A percentile compares a stretch with the other conserved stretches of the same genome.
Conservation (phyloP, 2,113 vertebrate species). For the Cyanoliseus patagonus region DNA sequence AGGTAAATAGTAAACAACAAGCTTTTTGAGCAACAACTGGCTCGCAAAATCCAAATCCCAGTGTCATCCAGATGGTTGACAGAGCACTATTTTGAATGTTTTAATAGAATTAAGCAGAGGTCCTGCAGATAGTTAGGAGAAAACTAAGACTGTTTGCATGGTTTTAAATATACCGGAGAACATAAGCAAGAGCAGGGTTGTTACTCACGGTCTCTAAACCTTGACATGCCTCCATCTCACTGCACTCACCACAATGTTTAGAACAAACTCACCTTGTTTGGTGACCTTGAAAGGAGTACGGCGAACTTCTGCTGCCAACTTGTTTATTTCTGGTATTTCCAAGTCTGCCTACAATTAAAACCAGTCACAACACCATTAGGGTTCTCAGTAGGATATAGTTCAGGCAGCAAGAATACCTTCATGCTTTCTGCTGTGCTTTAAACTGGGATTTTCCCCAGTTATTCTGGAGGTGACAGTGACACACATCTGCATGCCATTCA, state of each 20-base stretch:
- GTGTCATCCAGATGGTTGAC: background rate
- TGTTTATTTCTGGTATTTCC: slow-evolving; percentile 75
- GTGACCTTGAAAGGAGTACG: slow-evolving; percentile 64
- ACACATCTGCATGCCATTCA: rapidly evolving
- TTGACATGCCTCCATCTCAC: background rate
- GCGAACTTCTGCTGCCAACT: slow-evolving; percentile 71
- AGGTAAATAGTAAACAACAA: background rate
- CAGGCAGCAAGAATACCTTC: background rate
- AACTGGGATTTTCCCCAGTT: rapidly evolving
- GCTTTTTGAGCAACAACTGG: background rate
- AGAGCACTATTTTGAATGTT: background rate
- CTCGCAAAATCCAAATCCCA: background rate
- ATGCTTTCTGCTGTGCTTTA: background rate
- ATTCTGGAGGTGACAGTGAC: background rate
- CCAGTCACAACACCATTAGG: background rate
- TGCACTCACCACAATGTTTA: background rate
- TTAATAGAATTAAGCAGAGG: background rate
- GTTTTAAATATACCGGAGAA: background rate
- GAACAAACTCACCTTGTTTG: slow-evolving; percentile 66
- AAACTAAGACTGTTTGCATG: background rate
- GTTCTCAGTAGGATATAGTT: background rate
- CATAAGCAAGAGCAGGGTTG: background rate
- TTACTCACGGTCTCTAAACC: background rate
- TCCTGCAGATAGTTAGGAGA: background rate
- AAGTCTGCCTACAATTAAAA: slow-evolving; percentile 62